A percentile compares a stretch with the other conserved stretches of the same genome.
Conservation (phyloP, 2,888 invertebrate genomes). For the Pterostichus madidus region DNA sequence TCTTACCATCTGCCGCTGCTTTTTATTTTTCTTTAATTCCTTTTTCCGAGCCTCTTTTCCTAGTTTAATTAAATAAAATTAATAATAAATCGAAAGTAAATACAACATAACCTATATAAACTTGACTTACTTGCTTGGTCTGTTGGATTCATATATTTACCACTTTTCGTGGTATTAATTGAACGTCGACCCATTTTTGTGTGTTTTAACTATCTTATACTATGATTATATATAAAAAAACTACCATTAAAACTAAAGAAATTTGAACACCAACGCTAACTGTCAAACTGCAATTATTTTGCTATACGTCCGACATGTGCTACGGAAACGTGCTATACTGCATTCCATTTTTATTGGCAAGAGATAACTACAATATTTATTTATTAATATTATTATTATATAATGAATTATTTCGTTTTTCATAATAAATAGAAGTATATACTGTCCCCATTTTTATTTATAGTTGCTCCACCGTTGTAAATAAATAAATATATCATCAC, state of each 20-base stretch:
- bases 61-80: slow-evolving; percentile 74
- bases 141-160: slow-evolving; percentile 99
- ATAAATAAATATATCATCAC: no score
- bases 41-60: slow-evolving; percentile 98
- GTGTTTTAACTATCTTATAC: slow-evolving; percentile 16
- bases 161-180: slow-evolving; percentile 99
- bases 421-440: no score
- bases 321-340: neutral
- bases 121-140: slow-evolving; percentile 97
- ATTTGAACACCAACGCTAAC: slow-evolving; percentile 13
- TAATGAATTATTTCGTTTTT: no score
- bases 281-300: slow-evolving; percentile 21
- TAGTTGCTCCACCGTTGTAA: no score
- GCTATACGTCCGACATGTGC: neutral
- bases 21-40: slow-evolving; percentile 98
- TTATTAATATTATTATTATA: no score
- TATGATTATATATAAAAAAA: slow-evolving; percentile 16
- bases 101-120: slow-evolving; percentile 68
- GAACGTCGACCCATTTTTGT: slow-evolving; percentile 95
- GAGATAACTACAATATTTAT: neutral
- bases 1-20: slow-evolving; percentile 96
- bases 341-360: neutral
- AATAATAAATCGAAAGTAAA: slow-evolving; percentile 62
- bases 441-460: no score
- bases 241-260: neutral